Conservation (phyloP, 2,797 vertebrate genomes). For the Semotilus atromaculatus region DNA sequence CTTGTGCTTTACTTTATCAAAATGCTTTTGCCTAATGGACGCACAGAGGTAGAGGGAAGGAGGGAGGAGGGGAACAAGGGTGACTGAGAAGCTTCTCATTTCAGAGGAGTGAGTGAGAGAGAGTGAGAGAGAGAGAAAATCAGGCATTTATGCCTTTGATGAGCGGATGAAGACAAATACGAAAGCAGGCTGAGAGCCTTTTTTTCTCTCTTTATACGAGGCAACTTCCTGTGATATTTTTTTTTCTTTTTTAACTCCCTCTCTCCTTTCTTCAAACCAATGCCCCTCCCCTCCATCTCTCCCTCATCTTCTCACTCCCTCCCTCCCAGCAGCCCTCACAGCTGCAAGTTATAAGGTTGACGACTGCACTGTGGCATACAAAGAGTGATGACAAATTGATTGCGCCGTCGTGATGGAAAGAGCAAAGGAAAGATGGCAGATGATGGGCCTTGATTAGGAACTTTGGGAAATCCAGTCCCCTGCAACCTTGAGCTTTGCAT, state of each 20-base stretch:
- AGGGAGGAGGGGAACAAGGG: slow-evolving; percentile 67
- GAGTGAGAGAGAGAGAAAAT: slow-evolving; percentile 62
- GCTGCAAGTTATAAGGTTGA: slow-evolving; percentile 89
- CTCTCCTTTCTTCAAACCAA: slow-evolving; percentile 31
- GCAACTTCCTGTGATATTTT: slow-evolving; percentile 75
- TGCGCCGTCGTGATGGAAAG: slow-evolving; percentile 86
- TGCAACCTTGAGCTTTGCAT: slow-evolving; percentile 85
- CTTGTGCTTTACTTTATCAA: slow-evolving; percentile 92
- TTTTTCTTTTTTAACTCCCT: slow-evolving; percentile 40
- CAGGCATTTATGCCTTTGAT: slow-evolving; percentile 81
- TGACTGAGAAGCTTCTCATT: slow-evolving; percentile 83
- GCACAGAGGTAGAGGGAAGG: slow-evolving; percentile 65
- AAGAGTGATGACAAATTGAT: slow-evolving; percentile 93
- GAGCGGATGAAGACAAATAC: slow-evolving; percentile 80
- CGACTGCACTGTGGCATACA: slow-evolving; percentile 86
- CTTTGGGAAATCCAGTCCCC: slow-evolving; percentile 83
- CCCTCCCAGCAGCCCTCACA: slow-evolving; percentile 75
- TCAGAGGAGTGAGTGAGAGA: slow-evolving; percentile 74
- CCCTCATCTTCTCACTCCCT: slow-evolving; percentile 41
- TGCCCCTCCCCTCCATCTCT: slow-evolving; percentile 39
- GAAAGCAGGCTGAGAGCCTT: slow-evolving; percentile 73
- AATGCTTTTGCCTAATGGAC: slow-evolving; percentile 97
- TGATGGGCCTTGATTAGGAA: slow-evolving; percentile 88
- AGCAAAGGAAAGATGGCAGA: slow-evolving; percentile 87
- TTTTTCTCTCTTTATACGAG: slow-evolving; percentile 74